These are phyloP conservation scores for Calameuta idolon DNA, from an alignment of 2,888 invertebrate species.

Conservation along the genomic window DNA sequence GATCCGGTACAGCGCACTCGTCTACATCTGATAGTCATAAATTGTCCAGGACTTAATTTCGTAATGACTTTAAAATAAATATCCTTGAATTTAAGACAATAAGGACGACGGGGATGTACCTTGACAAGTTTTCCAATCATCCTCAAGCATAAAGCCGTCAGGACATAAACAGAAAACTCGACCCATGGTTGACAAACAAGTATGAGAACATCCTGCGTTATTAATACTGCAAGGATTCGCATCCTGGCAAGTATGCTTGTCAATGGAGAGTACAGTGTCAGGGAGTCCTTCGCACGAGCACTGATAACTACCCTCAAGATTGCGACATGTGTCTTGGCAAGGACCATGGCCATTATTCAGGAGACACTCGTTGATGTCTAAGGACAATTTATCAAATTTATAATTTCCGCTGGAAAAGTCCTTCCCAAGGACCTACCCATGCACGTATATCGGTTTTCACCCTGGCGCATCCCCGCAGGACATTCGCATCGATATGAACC, in stretches of 20 bases:
- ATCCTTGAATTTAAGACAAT: slow-evolving; percentile 32
- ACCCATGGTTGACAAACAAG: slow-evolving; percentile 72
- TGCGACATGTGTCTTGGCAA: slow-evolving; percentile 75
- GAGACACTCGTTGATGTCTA: slow-evolving; percentile 74
- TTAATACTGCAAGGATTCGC: slow-evolving; percentile 70
- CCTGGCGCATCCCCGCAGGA: slow-evolving; percentile 55
- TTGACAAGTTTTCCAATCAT: slow-evolving; percentile 66
- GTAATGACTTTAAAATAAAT: not conserved
- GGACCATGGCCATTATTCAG: slow-evolving; percentile 75
- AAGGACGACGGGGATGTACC: slow-evolving; percentile 32
- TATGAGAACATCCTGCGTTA: slow-evolving; percentile 73
- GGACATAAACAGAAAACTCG: slow-evolving; percentile 65
- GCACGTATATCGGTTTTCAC: slow-evolving; percentile 51
- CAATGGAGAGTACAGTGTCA: slow-evolving; percentile 70
- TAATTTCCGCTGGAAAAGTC: slow-evolving; percentile 3
- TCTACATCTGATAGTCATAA: slow-evolving; percentile 70
- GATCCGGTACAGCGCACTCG: slow-evolving; percentile 71
- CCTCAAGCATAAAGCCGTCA: slow-evolving; percentile 61
- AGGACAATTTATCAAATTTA: slow-evolving; percentile 4
- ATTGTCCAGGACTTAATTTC: slow-evolving; percentile 9
- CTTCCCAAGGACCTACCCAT: slow-evolving; percentile 44
- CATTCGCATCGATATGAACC: slow-evolving; percentile 73
- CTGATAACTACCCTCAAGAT: slow-evolving; percentile 71
- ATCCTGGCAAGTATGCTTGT: slow-evolving; percentile 72
- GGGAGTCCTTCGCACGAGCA: slow-evolving; percentile 72